Conservation (phyloP, 2,113 vertebrate species). For the Jaculus jaculus region DNA sequence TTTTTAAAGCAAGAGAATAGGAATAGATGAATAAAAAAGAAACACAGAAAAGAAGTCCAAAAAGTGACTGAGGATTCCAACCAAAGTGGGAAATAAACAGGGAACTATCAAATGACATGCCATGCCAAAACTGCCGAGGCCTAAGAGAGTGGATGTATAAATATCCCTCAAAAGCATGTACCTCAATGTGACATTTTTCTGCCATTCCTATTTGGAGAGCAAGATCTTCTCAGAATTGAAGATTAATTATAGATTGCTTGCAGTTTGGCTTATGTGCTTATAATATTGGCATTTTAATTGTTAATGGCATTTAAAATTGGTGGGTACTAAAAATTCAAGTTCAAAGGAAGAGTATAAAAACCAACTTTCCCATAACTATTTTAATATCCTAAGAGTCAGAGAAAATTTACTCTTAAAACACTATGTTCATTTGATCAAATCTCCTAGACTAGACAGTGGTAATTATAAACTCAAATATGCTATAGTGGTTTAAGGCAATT, state of each 20-base stretch:
- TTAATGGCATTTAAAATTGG: background rate
- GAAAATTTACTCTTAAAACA: background rate
- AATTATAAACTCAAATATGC: background rate
- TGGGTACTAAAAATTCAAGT: background rate
- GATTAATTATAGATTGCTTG: background rate
- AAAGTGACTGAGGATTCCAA: background rate
- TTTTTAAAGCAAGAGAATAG: background rate
- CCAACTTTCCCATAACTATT: background rate
- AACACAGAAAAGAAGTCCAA: background rate
- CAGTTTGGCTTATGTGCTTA: background rate
- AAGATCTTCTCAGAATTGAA: background rate
- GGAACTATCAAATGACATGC: rapidly evolving
- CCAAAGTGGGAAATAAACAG: background rate
- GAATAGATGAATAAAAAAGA: background rate
- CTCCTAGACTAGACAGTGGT: slow-evolving; percentile 11
- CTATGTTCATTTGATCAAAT: background rate
- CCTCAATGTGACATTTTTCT: background rate
- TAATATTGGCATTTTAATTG: background rate
- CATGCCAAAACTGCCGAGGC: background rate
- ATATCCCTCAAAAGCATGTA: background rate
- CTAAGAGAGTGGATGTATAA: rapidly evolving
- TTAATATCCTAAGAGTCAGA: background rate
- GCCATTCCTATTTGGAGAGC: background rate
- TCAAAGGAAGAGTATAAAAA: background rate
- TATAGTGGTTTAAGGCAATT: background rate